These are phyloP conservation scores for Eupithecia tripunctaria DNA, from an alignment of 2,888 invertebrate genomes.

Conservation along the genomic window DNA sequence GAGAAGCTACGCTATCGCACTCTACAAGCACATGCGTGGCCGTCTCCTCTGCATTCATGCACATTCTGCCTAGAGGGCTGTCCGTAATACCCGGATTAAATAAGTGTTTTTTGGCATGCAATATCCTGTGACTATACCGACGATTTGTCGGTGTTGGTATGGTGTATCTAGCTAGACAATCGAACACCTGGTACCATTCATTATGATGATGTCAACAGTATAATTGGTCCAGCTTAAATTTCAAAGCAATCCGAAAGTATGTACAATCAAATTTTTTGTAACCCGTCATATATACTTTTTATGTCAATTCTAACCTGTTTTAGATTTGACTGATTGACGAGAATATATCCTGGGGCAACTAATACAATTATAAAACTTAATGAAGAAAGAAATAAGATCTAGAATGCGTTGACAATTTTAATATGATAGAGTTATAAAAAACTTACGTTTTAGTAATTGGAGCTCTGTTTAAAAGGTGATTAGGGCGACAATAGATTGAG, in stretches of 20 bases:
- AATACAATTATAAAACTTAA: conserved; percentile 10
- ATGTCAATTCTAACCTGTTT: conserved; percentile 49
- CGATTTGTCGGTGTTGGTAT: no score
- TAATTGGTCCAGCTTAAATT: conserved; percentile 27
- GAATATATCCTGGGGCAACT: conserved; percentile 51
- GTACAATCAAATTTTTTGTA: conserved; percentile 26
- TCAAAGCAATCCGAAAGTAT: conserved; percentile 25
- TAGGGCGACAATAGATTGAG: conserved; percentile 36
- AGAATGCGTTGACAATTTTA: conserved; percentile 11
- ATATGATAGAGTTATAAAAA: conserved; percentile 10
- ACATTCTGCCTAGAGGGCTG: no score
- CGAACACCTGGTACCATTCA: conserved; percentile 2
- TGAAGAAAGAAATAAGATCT: neutral
- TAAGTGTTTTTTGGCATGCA: no score
- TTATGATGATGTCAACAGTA: conserved; percentile 20
- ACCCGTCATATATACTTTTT: conserved; percentile 37
- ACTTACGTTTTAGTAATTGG: conserved; percentile 30
- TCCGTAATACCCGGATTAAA: no score
- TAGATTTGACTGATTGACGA: conserved; percentile 59
- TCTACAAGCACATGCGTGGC: no score
- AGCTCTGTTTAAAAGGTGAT: conserved; percentile 33
- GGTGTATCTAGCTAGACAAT: neutral
- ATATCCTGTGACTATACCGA: no score
- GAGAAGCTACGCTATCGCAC: no score
- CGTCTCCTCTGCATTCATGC: no score